phyloP scores from a whole-genome alignment of 2,888 invertebrate species.

The Drosophila koepferae region DNA sequence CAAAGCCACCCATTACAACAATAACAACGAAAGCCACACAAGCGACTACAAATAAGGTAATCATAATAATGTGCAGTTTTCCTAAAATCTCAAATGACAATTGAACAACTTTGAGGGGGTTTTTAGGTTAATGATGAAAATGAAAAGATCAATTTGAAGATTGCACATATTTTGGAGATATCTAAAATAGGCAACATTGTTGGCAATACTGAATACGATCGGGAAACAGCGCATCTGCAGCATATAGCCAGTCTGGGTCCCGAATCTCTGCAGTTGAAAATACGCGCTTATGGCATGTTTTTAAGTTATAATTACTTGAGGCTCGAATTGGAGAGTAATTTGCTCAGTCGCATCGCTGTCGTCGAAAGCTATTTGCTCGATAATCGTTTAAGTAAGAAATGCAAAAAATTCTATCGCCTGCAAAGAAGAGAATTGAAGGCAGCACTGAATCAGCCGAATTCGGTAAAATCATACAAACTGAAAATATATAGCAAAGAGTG shows the following conservation, averaged over 20 bases:
- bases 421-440: conserved; percentile 12
- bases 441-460: conserved; percentile 6
- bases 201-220: conserved; percentile 38
- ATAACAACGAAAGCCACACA: not conserved
- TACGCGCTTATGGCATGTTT: conserved; percentile 14
- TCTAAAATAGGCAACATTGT: conserved; percentile 19
- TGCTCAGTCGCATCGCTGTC: conserved; percentile 22
- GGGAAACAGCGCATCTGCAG: not conserved
- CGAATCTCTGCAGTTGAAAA: not conserved
- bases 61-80: not conserved
- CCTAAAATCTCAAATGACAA: not conserved
- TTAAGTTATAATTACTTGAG: conserved; percentile 23
- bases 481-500: conserved; percentile 4
- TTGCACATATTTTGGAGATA: conserved; percentile 4
- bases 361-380: conserved; percentile 13
- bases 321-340: conserved; percentile 31
- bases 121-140: conserved; percentile 2
- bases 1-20: too few species aligned
- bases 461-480: conserved; percentile 13
- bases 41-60: conserved; percentile 12
- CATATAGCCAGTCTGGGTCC: not conserved
- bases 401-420: conserved; percentile 13
- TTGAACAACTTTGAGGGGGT: not conserved
- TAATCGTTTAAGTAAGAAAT: not conserved
- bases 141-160: conserved; percentile 9